Percentiles rank a stretch among this genome's conserved stretches.
Evolutionary conservation across 2,797 vertebrate species (phyloP).

Genomic region (Hyperoplus immaculatus): DNA sequence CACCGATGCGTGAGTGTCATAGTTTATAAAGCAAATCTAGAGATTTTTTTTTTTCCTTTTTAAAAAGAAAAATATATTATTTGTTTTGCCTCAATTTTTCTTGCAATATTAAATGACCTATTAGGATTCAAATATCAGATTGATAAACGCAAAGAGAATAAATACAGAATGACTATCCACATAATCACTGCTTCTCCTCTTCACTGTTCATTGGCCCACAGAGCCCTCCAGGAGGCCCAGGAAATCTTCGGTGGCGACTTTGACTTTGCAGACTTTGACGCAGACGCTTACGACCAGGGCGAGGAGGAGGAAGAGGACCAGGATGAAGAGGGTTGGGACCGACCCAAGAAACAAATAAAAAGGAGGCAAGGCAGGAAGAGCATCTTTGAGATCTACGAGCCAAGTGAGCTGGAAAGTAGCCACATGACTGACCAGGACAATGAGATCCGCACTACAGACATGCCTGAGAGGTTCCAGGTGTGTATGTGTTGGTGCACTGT

Average conservation of each 20-base stretch:
- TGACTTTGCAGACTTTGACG: slow-evolving; percentile 97
- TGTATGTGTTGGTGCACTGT: slow-evolving; percentile 7
- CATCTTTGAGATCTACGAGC: slow-evolving; percentile 99
- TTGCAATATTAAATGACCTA: background rate
- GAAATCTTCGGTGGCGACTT: slow-evolving; percentile 99
- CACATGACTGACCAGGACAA: slow-evolving; percentile 99
- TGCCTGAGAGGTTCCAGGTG: slow-evolving; percentile 99
- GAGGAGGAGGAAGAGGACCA: slow-evolving; percentile 97
- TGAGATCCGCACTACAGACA: slow-evolving; percentile 97
- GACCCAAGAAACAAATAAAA: slow-evolving; percentile 96
- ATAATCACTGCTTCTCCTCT: background rate
- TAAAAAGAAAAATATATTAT: background rate
- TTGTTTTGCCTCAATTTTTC: background rate
- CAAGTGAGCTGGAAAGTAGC: slow-evolving; percentile 98
- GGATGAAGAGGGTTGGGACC: slow-evolving; percentile 93
- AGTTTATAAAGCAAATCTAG: background rate
- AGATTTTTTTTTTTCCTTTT: rapidly evolving
- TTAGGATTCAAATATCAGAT: background rate
- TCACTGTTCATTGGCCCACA: slow-evolving; percentile 58
- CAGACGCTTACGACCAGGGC: slow-evolving; percentile 92
- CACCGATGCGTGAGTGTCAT: slow-evolving; percentile 94
- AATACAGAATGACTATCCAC: background rate
- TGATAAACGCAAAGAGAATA: background rate
- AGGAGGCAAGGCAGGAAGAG: slow-evolving; percentile 95
- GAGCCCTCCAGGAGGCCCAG: slow-evolving; percentile 98